Evolutionary conservation across 2,113 vertebrate genomes (phyloP).

Genomic region (Tilapia sparmanii): DNA sequence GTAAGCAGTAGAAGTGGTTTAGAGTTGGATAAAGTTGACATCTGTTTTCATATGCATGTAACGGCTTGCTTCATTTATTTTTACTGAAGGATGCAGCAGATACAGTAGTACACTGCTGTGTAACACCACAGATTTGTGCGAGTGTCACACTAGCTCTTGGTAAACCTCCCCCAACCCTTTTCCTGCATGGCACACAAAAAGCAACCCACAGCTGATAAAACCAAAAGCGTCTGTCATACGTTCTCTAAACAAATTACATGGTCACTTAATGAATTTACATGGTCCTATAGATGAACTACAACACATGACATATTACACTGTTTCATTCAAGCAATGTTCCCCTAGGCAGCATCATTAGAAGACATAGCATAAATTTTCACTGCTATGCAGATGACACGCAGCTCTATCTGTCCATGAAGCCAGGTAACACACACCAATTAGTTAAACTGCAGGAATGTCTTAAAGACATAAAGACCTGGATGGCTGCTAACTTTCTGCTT

Average conservation of each 20-base stretch:
- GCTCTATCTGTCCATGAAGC: too few relatives aligned
- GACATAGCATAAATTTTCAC: too few relatives aligned
- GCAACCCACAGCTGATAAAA: background rate
- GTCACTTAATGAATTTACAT: background rate
- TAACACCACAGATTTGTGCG: background rate
- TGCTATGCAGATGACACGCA: too few relatives aligned
- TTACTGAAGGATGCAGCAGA: background rate
- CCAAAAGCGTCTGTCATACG: background rate
- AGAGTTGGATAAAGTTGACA: background rate
- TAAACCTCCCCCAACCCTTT: background rate
- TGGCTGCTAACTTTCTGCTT: too few relatives aligned
- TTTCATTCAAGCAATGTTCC: background rate
- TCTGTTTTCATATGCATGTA: background rate
- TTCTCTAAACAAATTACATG: background rate
- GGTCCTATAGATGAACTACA: background rate
- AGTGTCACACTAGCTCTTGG: background rate
- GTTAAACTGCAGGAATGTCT: too few relatives aligned
- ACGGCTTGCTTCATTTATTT: background rate
- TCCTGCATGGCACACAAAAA: background rate
- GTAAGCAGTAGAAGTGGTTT: background rate
- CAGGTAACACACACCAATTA: too few relatives aligned
- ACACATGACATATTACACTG: background rate
- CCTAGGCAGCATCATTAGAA: too few relatives aligned
- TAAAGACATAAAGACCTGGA: too few relatives aligned
- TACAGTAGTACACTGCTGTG: background rate